Evolutionary conservation across 1,140 invertebrate genomes (phyloP), one percentile per base, ranked within the genome.

Genomic region (Trichogramma pretiosum): DNA sequence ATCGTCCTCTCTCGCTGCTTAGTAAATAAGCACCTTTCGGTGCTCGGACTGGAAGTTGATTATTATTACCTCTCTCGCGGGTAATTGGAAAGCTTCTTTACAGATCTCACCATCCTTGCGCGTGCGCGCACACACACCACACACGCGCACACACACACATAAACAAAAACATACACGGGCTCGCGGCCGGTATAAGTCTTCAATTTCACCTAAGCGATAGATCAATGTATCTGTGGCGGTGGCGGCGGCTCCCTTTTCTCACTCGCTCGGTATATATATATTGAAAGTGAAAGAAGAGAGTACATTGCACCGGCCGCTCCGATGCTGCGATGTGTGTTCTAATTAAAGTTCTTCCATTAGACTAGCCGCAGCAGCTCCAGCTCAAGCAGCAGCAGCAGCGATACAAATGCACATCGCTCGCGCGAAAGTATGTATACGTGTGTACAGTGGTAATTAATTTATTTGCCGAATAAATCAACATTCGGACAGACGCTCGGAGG

Each of bases 381-480:
- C n/a, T n/a, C n/a, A n/a, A n/a, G n/a, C n/a, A n/a, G n/a, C n/a
- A n/a, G n/a, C n/a, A n/a, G n/a, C n/a, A n/a, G n/a, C n/a, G n/a
- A n/a, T n/a, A n/a, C n/a, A n/a, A n/a, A n/a, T n/a, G n/a, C 44
- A 44, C 42, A 38, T 45, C 30, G 48, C 37, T 46, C 42, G 35
- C 2, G 21, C 39, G 48, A 28, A 45, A 50, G 48, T 45, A 50
- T 45, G 48, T 50, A 17, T 14, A 9, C 30, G 28, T 11, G 24
- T 11, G 5, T n/a, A n/a, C n/a, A n/a, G n/a, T 11, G 41, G 36
- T 14, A 45, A 50, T 50, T 50, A 50, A 50, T 46, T 50, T 45
- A 40, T 46, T 33, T 32, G 48, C 36, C 36, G 42, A 45, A 35
- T 46, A 45, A 50, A 50, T 50, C 48, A 50, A 50, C 42, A 35